Percentiles rank a stretch among this genome's conserved stretches.
Evolutionary conservation across 2,888 invertebrate species (phyloP).

Genomic region (Ptilodon capucinus): DNA sequence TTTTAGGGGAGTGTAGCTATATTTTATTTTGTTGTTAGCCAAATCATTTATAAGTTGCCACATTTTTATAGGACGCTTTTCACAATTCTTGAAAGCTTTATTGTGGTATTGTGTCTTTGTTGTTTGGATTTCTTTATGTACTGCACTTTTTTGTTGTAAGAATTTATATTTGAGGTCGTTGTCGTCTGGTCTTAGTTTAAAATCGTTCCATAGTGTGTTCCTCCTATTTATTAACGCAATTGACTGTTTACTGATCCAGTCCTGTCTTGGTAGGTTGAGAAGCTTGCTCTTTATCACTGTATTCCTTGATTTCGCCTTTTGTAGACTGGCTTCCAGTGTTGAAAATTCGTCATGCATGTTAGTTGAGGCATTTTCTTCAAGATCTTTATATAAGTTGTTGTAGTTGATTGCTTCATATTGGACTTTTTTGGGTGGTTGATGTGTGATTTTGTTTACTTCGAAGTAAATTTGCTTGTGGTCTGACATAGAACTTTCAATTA

Average conservation of each 20-base stretch:
- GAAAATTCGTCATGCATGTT: background rate
- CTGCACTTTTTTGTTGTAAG: background rate
- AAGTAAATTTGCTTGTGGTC: slow-evolving; percentile 3
- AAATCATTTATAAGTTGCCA: slow-evolving; percentile 1
- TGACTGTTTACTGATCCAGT: background rate
- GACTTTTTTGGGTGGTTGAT: background rate
- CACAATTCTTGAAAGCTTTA: background rate
- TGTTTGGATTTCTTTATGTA: background rate
- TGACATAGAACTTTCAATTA: slow-evolving; percentile 3
- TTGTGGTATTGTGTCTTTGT: slow-evolving; percentile 1
- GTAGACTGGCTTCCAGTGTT: background rate
- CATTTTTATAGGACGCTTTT: slow-evolving; percentile 1
- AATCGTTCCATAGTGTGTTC: background rate
- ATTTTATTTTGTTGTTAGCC: background rate
- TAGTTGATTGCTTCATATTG: background rate
- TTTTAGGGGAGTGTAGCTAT: background rate
- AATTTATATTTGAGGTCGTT: background rate
- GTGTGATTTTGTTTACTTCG: background rate
- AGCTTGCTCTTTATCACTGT: background rate
- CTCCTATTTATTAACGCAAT: background rate
- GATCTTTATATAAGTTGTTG: background rate
- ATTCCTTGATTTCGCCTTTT: background rate
- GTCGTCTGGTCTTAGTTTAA: background rate
- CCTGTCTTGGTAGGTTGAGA: background rate
- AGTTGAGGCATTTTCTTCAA: background rate